Evolutionary conservation across 2,113 vertebrate species (phyloP).

Genomic region (Oncorhynchus clarkii): DNA sequence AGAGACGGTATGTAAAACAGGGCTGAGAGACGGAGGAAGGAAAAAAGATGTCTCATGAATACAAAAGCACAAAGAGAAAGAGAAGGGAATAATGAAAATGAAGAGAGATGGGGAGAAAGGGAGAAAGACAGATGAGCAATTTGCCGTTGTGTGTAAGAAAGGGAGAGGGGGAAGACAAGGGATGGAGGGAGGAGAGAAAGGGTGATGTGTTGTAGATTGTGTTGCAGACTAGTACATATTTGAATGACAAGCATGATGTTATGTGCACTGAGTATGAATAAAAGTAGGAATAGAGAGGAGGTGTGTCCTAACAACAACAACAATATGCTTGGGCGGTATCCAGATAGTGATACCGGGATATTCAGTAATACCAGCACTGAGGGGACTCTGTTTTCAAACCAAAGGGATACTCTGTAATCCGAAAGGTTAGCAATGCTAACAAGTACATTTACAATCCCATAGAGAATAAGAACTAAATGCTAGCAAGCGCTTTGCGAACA

Average conservation of each 20-base stretch:
- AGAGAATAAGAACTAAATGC: no score
- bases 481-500: no score
- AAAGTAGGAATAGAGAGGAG: neutral
- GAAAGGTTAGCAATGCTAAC: no score
- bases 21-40: neutral
- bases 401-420: no score
- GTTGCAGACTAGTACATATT: neutral
- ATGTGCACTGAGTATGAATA: no score
- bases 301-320: no score
- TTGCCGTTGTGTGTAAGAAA: constrained; percentile 33
- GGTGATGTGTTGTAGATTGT: neutral
- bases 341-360: no score
- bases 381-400: no score
- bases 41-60: constrained; percentile 38
- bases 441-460: no score
- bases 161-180: neutral
- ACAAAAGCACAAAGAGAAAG: constrained; percentile 35
- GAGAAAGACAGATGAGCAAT: constrained; percentile 39
- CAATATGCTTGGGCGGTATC: no score
- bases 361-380: no score
- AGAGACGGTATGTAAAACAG: neutral
- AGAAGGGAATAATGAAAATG: constrained; percentile 36
- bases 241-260: no score
- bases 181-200: neutral
- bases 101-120: constrained; percentile 21